phyloP scores from a whole-genome alignment of 2,888 invertebrate species.

The Priocnemis perturbator region DNA sequence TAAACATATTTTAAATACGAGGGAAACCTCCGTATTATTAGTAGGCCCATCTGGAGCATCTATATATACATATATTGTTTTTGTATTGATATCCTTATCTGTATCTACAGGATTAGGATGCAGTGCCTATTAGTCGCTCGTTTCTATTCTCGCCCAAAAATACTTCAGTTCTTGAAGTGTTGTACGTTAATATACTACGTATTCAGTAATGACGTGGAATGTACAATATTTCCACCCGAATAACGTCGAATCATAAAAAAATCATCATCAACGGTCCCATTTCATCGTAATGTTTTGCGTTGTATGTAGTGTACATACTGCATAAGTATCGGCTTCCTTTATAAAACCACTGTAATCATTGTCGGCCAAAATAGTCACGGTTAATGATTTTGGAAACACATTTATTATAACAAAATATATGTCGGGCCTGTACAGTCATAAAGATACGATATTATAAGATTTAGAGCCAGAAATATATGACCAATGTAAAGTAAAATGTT shows the following conservation, averaged over 20 bases:
- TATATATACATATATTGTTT: conserved; percentile 21
- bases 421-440: conserved; percentile 29
- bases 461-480: conserved; percentile 32
- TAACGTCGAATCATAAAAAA: background rate
- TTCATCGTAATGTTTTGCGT: conserved; percentile 34
- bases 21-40: conserved; percentile 35
- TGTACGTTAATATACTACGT: background rate
- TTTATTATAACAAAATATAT: conserved; percentile 22
- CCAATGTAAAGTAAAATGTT: conserved; percentile 48
- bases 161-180: conserved; percentile 1
- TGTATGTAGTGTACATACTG: conserved; percentile 32
- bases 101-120: conserved; percentile 22
- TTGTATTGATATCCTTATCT: conserved; percentile 37
- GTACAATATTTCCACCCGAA: background rate
- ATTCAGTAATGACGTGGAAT: background rate
- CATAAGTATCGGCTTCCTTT: conserved; percentile 26
- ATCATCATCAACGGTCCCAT: background rate
- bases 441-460: conserved; percentile 26
- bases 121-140: conserved; percentile 26
- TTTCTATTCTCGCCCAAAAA: conserved; percentile 28
- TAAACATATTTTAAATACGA: conserved; percentile 52
- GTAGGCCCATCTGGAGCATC: conserved; percentile 30
- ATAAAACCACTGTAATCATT: conserved; percentile 25
- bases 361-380: conserved; percentile 6
- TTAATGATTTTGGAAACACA: conserved; percentile 1